Conservation (phyloP, 2,113 vertebrate genomes). For the Phrynosoma blainvillii region DNA sequence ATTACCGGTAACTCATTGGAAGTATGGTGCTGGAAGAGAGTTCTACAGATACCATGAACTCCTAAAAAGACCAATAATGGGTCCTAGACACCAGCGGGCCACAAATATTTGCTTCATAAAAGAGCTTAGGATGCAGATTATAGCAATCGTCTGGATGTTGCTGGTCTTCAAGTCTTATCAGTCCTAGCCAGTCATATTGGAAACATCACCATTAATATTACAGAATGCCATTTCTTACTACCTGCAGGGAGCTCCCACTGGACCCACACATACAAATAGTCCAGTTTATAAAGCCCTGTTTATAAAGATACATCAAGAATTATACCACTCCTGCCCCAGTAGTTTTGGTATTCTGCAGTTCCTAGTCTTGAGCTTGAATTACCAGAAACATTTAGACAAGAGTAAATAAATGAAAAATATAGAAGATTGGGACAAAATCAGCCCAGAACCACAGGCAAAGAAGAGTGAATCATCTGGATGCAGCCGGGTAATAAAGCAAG, state of each 20-base stretch:
- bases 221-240: neutral
- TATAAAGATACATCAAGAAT: neutral
- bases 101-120: too few relatives aligned
- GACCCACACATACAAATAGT: neutral
- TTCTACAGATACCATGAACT: too few relatives aligned
- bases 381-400: conserved; percentile 11
- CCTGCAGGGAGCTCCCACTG: too few relatives aligned
- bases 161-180: too few relatives aligned
- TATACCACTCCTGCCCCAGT: neutral
- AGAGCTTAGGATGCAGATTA: too few relatives aligned
- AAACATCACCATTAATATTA: neutral
- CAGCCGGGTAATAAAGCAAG: conserved; percentile 53
- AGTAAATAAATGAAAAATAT: conserved; percentile 10
- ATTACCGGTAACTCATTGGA: too few relatives aligned
- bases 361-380: neutral
- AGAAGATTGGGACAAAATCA: neutral
- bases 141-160: too few relatives aligned
- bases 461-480: conserved; percentile 32
- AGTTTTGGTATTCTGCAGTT: neutral
- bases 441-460: conserved; percentile 27
- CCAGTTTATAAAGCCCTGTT: neutral
- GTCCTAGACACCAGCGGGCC: too few relatives aligned
- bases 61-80: too few relatives aligned
- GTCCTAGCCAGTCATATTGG: neutral
- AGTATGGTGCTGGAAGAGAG: too few relatives aligned